Evolutionary conservation across 2,797 vertebrate genomes (phyloP).

Genomic region (Neosilurus hyrtlii): DNA sequence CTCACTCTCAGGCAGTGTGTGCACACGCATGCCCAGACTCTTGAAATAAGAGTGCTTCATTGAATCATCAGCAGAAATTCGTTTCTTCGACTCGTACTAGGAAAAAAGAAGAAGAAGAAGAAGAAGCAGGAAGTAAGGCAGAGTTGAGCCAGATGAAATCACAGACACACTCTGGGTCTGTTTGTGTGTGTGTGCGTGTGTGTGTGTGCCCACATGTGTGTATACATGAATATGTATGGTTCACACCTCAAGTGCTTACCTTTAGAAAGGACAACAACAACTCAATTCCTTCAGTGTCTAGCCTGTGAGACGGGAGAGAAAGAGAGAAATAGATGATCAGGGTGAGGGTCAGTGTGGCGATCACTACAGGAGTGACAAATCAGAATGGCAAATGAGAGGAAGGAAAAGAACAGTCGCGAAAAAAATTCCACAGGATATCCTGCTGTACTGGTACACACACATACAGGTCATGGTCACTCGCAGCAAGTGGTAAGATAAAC

Average conservation of each 20-base stretch:
- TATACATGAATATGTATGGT: background rate
- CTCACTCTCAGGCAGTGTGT: slow-evolving; percentile 92
- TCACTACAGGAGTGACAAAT: slow-evolving; percentile 54
- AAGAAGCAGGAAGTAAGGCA: background rate
- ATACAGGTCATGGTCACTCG: slow-evolving; percentile 49
- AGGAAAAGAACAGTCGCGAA: slow-evolving; percentile 65
- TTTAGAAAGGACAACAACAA: slow-evolving; percentile 92
- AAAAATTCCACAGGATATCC: slow-evolving; percentile 72
- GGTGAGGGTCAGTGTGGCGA: slow-evolving; percentile 48
- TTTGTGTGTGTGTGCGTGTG: too few relatives aligned
- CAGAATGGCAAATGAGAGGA: slow-evolving; percentile 62
- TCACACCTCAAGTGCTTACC: slow-evolving; percentile 65
- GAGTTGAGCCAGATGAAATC: background rate
- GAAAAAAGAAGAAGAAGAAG: background rate
- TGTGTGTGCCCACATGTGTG: too few relatives aligned
- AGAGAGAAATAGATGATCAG: slow-evolving; percentile 35
- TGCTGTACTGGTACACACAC: slow-evolving; percentile 49
- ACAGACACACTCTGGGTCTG: background rate
- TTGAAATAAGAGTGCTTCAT: slow-evolving; percentile 97
- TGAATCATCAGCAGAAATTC: slow-evolving; percentile 94
- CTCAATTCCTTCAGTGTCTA: slow-evolving; percentile 96
- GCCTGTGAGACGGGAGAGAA: slow-evolving; percentile 68
- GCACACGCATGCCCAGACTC: slow-evolving; percentile 88
- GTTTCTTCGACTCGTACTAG: slow-evolving; percentile 96
- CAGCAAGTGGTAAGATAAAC: slow-evolving; percentile 34